Evolutionary conservation across 2,113 vertebrate species (phyloP), one percentile per base, ranked within the genome.

Genomic region (Peucedramus taeniatus): DNA sequence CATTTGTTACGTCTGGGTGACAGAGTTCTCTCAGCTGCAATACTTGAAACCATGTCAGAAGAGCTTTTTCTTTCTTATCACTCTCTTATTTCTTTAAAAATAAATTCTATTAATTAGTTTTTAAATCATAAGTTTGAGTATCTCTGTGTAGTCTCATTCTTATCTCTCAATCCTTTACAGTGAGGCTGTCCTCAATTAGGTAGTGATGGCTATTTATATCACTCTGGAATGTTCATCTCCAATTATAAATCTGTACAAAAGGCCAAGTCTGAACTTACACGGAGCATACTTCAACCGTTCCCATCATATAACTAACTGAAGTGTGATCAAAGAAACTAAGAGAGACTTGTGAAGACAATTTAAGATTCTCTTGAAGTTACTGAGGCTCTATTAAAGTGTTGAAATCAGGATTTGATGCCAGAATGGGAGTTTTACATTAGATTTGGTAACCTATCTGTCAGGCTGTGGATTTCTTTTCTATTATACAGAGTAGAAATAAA

Each of bases 171-270:
- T 68, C 85, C 72, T 90, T 86, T 94, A 50, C 15, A 53, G 57
- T 24, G 35, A 68, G 37, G n/a, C 92, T 93, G 80, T 82, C 72
- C 72, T 93, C 94, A 94, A 23, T 92, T 90, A 97, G 64, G 42
- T 83, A 93, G 23, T 3, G 26, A 56, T 60, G 33, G 53, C 83
- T 95, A 93, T 95, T 95, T 97, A 87, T 95, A 93, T 87, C 83
- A 23, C 77, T 65, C 31, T 2, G 37, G 71, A 78, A 60, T 81
- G 79, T 89, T 96, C 90, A 56, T 95, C 90, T 96, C 83, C 90
- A 87, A 81, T 95, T 94, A 95, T 89, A 92, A 89, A 89, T 82
- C 92, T 64, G 86, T 60, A 88, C 79, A 92, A 83, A 95, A 92
- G 92, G 56, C 80, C 64, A 92, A 92, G 72, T 76, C 31, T 42